These are phyloP conservation scores for Bhutanitis thaidina DNA, from an alignment of 2,888 invertebrate genomes.

Conservation along the genomic window DNA sequence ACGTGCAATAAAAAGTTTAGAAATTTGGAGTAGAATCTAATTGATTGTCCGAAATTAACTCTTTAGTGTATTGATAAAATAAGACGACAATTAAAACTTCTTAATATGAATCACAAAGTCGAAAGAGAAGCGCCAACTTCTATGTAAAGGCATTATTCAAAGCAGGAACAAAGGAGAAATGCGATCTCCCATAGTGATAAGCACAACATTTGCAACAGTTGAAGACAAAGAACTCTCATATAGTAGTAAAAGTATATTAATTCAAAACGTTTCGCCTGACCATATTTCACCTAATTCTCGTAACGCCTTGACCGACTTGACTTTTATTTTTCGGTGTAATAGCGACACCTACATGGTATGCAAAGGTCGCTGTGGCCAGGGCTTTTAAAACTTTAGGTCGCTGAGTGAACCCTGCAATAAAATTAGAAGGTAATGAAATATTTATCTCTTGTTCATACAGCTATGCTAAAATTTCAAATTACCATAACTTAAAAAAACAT, in stretches of 20 bases:
- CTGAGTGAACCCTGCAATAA: too few species aligned
- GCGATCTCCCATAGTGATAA: slow-evolving; percentile 60
- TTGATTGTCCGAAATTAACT: too few species aligned
- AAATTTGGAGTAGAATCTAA: too few species aligned
- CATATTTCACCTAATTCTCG: slow-evolving; percentile 49
- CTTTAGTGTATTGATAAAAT: too few species aligned
- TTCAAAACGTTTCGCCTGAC: slow-evolving; percentile 39
- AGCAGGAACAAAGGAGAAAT: slow-evolving; percentile 61
- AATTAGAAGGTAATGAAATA: too few species aligned
- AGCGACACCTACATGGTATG: slow-evolving; percentile 28
- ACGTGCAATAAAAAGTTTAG: too few species aligned
- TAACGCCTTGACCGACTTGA: slow-evolving; percentile 54
- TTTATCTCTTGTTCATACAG: too few species aligned
- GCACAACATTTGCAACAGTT: slow-evolving; percentile 13
- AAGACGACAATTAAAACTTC: too few species aligned
- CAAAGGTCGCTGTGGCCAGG: slow-evolving; percentile 24
- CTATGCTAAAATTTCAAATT: too few species aligned
- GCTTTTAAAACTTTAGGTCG: neutral
- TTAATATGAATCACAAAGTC: too few species aligned
- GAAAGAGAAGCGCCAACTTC: too few species aligned
- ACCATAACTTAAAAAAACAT: too few species aligned
- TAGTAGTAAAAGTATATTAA: slow-evolving; percentile 12
- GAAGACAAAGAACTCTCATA: slow-evolving; percentile 21
- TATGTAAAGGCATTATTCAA: neutral
- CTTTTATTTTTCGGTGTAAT: slow-evolving; percentile 35